phyloP scores from a whole-genome alignment of 2,797 vertebrate species.

The Alcedo atthis region DNA sequence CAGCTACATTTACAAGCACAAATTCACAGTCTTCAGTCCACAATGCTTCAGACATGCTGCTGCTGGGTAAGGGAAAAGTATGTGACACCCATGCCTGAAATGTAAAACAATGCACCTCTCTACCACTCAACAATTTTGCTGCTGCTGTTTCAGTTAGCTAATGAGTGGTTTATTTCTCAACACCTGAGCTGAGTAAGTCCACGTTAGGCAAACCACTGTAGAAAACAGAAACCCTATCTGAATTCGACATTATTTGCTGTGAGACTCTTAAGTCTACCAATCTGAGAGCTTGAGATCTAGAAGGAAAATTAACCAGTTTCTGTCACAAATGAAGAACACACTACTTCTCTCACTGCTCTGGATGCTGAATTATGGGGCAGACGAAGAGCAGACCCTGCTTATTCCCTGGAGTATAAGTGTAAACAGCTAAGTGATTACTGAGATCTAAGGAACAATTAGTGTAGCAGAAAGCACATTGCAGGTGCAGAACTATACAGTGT shows the following conservation, averaged over 20 bases:
- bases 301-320: not conserved
- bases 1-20: not conserved
- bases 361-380: not conserved
- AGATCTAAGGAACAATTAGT: not conserved
- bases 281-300: not conserved
- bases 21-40: not conserved
- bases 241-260: not conserved
- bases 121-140: not conserved
- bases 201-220: not conserved
- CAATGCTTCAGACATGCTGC: not conserved
- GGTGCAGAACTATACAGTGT: not conserved
- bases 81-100: not conserved
- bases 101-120: not conserved
- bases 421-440: not conserved
- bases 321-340: not conserved
- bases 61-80: not conserved
- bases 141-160: not conserved
- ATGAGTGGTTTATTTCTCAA: constrained; percentile 19
- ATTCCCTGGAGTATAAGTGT: not conserved
- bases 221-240: not conserved
- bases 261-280: not conserved
- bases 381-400: not conserved
- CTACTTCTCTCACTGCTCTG: not conserved
- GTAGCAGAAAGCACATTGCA: not conserved
- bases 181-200: not conserved